phyloP scores from a whole-genome alignment of 2,888 invertebrate genomes.

The Rhyacophila evoluta region DNA sequence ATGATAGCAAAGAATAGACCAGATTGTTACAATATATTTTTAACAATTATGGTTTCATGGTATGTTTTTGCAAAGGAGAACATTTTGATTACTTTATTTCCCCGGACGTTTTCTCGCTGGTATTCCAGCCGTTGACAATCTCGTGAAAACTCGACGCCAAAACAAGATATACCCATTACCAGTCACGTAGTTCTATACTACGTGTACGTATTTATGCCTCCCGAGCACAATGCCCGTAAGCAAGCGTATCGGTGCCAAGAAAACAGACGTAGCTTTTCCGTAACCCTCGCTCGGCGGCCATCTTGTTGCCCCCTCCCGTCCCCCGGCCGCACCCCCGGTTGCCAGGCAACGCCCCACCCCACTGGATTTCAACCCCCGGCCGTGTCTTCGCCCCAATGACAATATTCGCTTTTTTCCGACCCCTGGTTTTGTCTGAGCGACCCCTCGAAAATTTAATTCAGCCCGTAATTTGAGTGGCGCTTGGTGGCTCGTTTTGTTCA shows the following conservation, averaged over 20 bases:
- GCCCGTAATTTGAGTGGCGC: slow-evolving; percentile 30
- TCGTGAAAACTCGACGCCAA: background rate
- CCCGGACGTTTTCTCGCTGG: background rate
- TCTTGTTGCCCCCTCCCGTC: slow-evolving; percentile 65
- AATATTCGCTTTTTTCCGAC: slow-evolving; percentile 51
- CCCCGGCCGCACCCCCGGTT: slow-evolving; percentile 54
- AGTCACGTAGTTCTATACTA: background rate
- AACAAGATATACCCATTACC: slow-evolving; percentile 8
- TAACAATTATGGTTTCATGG: too few relatives aligned
- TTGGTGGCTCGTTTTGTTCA: slow-evolving; percentile 5
- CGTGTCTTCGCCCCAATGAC: slow-evolving; percentile 48
- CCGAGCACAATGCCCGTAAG: slow-evolving; percentile 12
- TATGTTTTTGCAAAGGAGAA: too few relatives aligned
- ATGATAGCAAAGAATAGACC: too few relatives aligned
- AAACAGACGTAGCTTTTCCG: slow-evolving; percentile 59
- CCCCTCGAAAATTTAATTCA: slow-evolving; percentile 49
- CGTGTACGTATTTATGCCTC: background rate
- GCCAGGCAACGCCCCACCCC: slow-evolving; percentile 51
- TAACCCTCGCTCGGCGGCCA: slow-evolving; percentile 71
- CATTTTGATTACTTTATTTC: background rate
- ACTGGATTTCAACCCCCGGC: background rate
- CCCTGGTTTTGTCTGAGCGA: slow-evolving; percentile 33
- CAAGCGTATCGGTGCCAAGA: slow-evolving; percentile 57
- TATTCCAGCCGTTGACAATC: slow-evolving; percentile 3
- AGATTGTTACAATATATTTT: too few relatives aligned